Evolutionary conservation across 2,888 invertebrate species (phyloP).

Genomic region (Brenthis daphne): DNA sequence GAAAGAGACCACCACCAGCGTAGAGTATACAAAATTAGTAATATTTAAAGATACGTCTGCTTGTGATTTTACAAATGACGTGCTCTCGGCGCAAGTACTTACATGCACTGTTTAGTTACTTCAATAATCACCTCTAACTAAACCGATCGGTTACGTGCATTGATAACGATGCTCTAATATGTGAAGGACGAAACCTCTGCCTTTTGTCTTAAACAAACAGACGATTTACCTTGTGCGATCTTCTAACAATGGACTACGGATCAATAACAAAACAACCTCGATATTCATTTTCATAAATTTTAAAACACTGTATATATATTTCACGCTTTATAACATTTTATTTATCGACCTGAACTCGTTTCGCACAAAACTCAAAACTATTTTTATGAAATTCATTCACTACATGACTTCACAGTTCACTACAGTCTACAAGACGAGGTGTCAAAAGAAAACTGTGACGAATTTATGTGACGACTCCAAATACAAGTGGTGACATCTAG

Average conservation of each 20-base stretch:
- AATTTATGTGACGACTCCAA: background rate
- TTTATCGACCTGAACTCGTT: slow-evolving; percentile 4
- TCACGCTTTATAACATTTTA: slow-evolving; percentile 14
- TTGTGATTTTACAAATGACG: slow-evolving; percentile 48
- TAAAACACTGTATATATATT: slow-evolving; percentile 26
- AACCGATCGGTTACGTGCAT: slow-evolving; percentile 71
- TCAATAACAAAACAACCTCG: slow-evolving; percentile 50
- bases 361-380: slow-evolving; percentile 24
- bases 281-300: slow-evolving; percentile 24
- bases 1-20: slow-evolving; percentile 64
- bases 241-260: slow-evolving; percentile 52
- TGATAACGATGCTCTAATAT: slow-evolving; percentile 75
- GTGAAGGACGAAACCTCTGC: slow-evolving; percentile 71
- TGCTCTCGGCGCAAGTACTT: slow-evolving; percentile 60
- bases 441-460: slow-evolving; percentile 19
- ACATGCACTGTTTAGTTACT: slow-evolving; percentile 73
- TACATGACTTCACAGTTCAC: slow-evolving; percentile 2
- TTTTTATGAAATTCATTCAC: slow-evolving; percentile 25
- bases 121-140: slow-evolving; percentile 74
- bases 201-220: slow-evolving; percentile 74
- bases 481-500: slow-evolving; percentile 24
- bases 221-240: slow-evolving; percentile 68
- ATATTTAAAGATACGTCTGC: slow-evolving; percentile 36
- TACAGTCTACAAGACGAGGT: slow-evolving; percentile 11
- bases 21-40: slow-evolving; percentile 54